Percentiles rank a stretch among this genome's conserved stretches.
Conservation (phyloP, 1,140 invertebrate species). For the Dendrolimus punctatus region DNA sequence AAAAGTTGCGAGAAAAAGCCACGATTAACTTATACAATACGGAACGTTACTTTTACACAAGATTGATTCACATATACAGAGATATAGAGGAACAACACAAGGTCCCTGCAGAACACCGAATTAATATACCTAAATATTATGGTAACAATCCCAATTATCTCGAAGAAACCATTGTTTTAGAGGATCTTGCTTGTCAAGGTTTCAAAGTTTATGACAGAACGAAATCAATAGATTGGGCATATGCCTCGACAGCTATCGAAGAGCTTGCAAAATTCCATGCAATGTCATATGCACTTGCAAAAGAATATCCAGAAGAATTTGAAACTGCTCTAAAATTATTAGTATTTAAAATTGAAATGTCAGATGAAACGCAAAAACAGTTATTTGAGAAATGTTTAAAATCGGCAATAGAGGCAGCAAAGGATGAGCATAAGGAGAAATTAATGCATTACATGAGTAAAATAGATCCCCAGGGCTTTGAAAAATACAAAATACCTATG, state of each 20-base stretch:
- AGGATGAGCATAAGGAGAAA: conserved; percentile 18
- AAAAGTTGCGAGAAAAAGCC: conserved; percentile 5
- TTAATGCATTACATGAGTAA: conserved; percentile 1
- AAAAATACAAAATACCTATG: conserved; percentile 12
- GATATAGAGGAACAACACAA: conserved; percentile 26
- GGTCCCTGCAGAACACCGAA: conserved; percentile 12
- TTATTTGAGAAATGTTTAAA: conserved; percentile 7
- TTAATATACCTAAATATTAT: conserved; percentile 16
- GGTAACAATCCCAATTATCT: conserved; percentile 4
- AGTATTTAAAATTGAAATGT: background rate
- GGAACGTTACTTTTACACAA: conserved; percentile 17
- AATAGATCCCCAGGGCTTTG: conserved; percentile 6
- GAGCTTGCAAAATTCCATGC: conserved; percentile 27
- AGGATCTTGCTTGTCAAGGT: conserved; percentile 16
- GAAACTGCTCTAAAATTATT: background rate
- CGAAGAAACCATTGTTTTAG: conserved; percentile 21
- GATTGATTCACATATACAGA: conserved; percentile 27
- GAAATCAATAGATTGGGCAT: conserved; percentile 20
- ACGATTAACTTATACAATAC: conserved; percentile 7
- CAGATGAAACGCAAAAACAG: background rate
- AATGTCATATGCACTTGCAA: conserved; percentile 18
- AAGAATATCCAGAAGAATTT: conserved; percentile 16
- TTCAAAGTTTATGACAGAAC: conserved; percentile 19
- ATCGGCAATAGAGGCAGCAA: conserved; percentile 11
- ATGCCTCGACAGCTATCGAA: conserved; percentile 14